Evolutionary conservation across 2,888 invertebrate genomes (phyloP), one percentile per base, ranked within the genome.

Genomic region (Pilophorus perplexus): DNA sequence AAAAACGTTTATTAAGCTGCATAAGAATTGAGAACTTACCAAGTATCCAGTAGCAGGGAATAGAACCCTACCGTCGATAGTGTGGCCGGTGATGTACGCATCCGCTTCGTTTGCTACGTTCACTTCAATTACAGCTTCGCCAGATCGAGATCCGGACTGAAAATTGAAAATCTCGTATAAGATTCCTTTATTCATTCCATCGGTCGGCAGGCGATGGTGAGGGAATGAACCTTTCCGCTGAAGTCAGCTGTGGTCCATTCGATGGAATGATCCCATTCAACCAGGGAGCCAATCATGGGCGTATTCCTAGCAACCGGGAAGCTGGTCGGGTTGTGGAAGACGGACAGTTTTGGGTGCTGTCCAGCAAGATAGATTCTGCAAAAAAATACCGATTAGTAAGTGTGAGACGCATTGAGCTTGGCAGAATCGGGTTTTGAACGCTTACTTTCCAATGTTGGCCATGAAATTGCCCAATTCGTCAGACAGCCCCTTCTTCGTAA

Each of bases 1-100:
- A 5, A 3, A 10, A 18, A 6, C 14, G 3, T 2, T 4, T 14
- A 2, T 14, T 14, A 3, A 2, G 2, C 6, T 46, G n/a, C 37
- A 27, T 2, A 25, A 0, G 3, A 33, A 42, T 20, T 6, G 27
- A 20, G 55, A 16, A 74, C 76, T 76, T 74, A 87, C 87, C 81
- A 96, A 81, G 75, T 94, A 94, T 8, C 94, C 95, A 38, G 97
- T 96, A 68, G 96, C 96, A 16, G 97, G 97, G 81, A 92, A 97
- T 20, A 97, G 81, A 60, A 95, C 83, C 74, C 96, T 84, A 22
- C 96, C 97, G 79, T 97, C 96, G 74, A 97, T 96, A 66, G 85
- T 84, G 77, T 97, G 98, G 1, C 94, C 95, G 64, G 84, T 79
- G 68, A 94, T 77, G 79, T 85, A 93, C 50, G 85, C 80, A 76